Percentiles rank a stretch among this genome's conserved stretches.
phyloP scores from a whole-genome alignment of 2,888 invertebrate genomes.

The Apamea monoglypha region DNA sequence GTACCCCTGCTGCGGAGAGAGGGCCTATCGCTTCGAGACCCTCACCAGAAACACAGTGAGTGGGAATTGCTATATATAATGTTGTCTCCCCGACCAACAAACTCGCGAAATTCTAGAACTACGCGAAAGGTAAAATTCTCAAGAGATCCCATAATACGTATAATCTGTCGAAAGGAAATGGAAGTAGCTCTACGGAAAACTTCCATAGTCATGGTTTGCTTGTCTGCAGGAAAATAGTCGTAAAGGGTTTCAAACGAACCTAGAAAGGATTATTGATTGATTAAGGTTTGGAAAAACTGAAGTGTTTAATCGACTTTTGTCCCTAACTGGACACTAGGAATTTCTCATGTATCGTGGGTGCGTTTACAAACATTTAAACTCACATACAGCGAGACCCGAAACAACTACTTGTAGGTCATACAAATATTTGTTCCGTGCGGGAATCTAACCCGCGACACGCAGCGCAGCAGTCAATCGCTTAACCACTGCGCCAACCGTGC shows the following conservation, averaged over 20 bases:
- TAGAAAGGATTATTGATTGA: not conserved
- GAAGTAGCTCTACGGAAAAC: not conserved
- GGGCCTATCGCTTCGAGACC: slow-evolving; percentile 95
- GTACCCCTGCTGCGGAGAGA: slow-evolving; percentile 97
- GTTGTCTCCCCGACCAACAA: not conserved
- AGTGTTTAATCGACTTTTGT: not conserved
- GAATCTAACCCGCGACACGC: too few species aligned
- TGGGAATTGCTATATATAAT: slow-evolving; percentile 5
- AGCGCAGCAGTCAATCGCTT: too few species aligned
- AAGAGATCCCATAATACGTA: not conserved
- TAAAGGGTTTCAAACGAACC: not conserved
- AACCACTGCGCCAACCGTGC: too few species aligned
- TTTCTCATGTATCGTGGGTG: too few species aligned
- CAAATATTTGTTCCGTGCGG: too few species aligned
- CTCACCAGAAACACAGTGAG: slow-evolving; percentile 91
- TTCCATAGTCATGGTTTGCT: not conserved
- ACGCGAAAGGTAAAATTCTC: not conserved
- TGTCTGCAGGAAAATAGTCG: not conserved
- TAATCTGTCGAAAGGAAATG: not conserved
- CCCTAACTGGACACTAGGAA: too few species aligned
- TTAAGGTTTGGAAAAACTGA: not conserved
- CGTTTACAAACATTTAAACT: too few species aligned
- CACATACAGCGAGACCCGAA: too few species aligned
- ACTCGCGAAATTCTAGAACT: not conserved
- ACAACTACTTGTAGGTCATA: too few species aligned